These are phyloP conservation scores for Bicyclus anynana DNA, from an alignment of 1,140 invertebrate genomes.

Conservation along the genomic window DNA sequence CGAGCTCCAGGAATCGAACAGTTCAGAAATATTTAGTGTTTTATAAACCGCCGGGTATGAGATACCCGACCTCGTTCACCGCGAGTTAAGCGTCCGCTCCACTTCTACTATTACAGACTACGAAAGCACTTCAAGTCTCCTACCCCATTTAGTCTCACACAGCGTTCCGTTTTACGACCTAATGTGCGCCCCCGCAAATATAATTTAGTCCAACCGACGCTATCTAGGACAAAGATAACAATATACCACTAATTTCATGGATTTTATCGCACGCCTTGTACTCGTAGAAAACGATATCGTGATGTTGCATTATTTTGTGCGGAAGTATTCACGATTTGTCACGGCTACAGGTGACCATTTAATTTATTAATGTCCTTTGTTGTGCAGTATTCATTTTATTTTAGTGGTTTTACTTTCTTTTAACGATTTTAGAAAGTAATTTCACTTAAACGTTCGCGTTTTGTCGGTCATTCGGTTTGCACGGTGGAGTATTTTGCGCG, in stretches of 20 bases:
- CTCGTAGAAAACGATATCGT: conserved; percentile 15
- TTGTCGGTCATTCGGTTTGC: conserved; percentile 1
- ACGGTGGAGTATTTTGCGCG: not conserved
- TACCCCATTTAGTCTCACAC: conserved; percentile 48
- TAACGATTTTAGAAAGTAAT: conserved; percentile 7
- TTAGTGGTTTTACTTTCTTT: conserved; percentile 20
- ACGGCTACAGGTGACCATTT: conserved; percentile 17
- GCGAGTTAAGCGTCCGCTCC: conserved; percentile 49
- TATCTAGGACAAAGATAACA: conserved; percentile 28
- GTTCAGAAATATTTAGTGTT: too few species aligned
- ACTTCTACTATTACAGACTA: conserved; percentile 55
- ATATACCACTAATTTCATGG: conserved; percentile 32
- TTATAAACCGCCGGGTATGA: too few species aligned
- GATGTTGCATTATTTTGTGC: conserved; percentile 21
- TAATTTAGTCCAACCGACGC: conserved; percentile 38
- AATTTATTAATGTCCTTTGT: conserved; percentile 24
- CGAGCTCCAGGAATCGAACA: too few species aligned
- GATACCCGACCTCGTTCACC: too few species aligned
- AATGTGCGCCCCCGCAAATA: conserved; percentile 43
- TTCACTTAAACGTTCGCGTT: conserved; percentile 2
- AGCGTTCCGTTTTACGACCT: conserved; percentile 37
- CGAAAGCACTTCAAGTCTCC: conserved; percentile 48
- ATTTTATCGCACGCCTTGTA: conserved; percentile 23
- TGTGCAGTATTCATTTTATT: conserved; percentile 6
- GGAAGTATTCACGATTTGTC: conserved; percentile 11